Base-by-base conservation (phyloP, 92 coral and sea anemone species). In the Porites evermanni region DNA sequence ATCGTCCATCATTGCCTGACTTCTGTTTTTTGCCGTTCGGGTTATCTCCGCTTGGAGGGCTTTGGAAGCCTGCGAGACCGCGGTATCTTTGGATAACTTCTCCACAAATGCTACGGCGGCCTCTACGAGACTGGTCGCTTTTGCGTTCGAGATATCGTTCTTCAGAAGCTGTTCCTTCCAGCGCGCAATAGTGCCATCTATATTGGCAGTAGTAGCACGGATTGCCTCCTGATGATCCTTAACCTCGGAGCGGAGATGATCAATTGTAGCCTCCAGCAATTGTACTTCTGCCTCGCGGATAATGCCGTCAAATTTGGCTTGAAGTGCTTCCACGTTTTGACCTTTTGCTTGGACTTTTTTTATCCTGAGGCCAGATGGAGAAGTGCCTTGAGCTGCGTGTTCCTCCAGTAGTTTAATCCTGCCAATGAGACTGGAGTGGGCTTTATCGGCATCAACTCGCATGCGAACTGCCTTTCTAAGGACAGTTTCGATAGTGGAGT, bases 281-380 rank as follows among this genome's bases (percentile, higher is more conserved):
- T 90, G 86, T 19, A 60, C 19, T 54, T 90, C 90, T 18, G 86
- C 86, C 61, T 84, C 74, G 51, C 74, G 32, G 47, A 89, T 59
- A 9, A 85, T 80, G 53, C 75, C 69, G 63, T 90, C 93, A 67
- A 84, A 89, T 74, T 89, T 70, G 2, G 75, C 71, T 67, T 84
- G 86, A 51, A 89, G 92, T 74, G 52, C 64, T 3, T 58, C 75
- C 4, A 54, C 72, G 38, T 81, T 70, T 65, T 71, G 81, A 12
- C 83, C 83, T 38, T 83, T 90, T 21, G 93, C 90, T 80, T 81
- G 70, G 74, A 85, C 60, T 18, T 77, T 12, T 69, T 65, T 59
- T 4, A 85, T 81, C 67, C 85, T 78, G 16, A 80, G 87, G 69
- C 84, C 86, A 19, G 84, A 23, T 10, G 92, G 82, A 20, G 53